Conservation (phyloP, 2,797 vertebrate species). For the Limnodromus scolopaceus region DNA sequence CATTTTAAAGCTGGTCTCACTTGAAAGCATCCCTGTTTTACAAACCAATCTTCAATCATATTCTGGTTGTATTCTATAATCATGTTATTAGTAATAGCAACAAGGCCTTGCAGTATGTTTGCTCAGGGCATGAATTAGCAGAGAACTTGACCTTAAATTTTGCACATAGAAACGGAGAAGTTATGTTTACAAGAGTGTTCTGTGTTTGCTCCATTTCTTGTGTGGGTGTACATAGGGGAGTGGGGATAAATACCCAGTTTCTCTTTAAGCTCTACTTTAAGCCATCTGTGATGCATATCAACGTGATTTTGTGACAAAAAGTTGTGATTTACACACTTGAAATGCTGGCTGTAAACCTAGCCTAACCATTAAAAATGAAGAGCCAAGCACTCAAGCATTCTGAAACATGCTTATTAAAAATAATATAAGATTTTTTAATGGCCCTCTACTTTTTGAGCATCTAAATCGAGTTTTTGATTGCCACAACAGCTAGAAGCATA, state of each 20-base stretch:
- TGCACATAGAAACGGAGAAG: background rate
- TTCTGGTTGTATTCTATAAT: background rate
- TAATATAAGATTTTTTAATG: background rate
- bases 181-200: background rate
- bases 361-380: background rate
- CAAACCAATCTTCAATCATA: background rate
- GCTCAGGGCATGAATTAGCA: background rate
- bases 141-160: background rate
- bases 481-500: background rate
- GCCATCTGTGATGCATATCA: background rate
- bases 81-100: background rate
- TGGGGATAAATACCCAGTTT: background rate
- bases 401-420: background rate
- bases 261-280: background rate
- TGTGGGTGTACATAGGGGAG: background rate
- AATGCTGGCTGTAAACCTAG: background rate
- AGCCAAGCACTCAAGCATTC: background rate
- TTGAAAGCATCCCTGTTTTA: background rate
- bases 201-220: fast-evolving
- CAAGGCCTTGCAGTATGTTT: background rate
- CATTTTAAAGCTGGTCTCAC: background rate
- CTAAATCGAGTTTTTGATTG: background rate
- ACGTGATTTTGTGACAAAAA: background rate
- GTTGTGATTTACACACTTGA: background rate
- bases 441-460: background rate